Base-by-base conservation (phyloP, 2,797 vertebrate species). In the Oreochromis grahami region DNA sequence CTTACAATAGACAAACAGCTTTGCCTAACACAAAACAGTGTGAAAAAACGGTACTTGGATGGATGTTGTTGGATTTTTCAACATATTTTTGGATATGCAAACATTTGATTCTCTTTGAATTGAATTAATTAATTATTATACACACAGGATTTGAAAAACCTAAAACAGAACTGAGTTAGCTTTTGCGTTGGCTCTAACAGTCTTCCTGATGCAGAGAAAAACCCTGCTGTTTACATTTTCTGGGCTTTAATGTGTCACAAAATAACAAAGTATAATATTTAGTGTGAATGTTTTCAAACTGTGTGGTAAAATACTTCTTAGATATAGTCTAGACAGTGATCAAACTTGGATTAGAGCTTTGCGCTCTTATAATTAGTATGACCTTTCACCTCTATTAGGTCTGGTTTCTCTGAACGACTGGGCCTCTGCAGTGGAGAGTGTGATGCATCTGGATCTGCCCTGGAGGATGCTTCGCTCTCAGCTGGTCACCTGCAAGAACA, bases 381-480 rank as follows among this genome's bases (percentile, higher is more conserved):
- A 85, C 21, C 34, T 58, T 74, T 43, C 17, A 19, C 26, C 7
- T 74, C 7, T 2, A 0, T 17, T 80, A 99, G 98, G 98, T 78
- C 80, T 84, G 1, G 95, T 99, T 92, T 91, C 91, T 1, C 68
- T 97, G 88, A 96, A 84, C 10, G 95, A 98, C 91, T 99, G 98
- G 98, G 97, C 97, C 0, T 89, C 70, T 0, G 97, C 97, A 0
- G 91, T 98, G 81, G 98, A 98, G 94, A 95, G 96, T 0, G 97
- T 98, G 86, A 91, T 98, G 90, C 96, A 78, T 14, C 93, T 99
- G 8, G 96, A 97, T 1, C 82, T 99, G 84, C 98, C 98, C 2
- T 99, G 98, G 98, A 89, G 97, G 81, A 96, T 98, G 96, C 94
- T 99, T 38, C 91, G 96, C 74, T 93, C 89, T 0, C 98, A 99